These are phyloP conservation scores for Pseudachorutes palmiensis DNA, from an alignment of 1,140 invertebrate genomes.

Conservation along the genomic window DNA sequence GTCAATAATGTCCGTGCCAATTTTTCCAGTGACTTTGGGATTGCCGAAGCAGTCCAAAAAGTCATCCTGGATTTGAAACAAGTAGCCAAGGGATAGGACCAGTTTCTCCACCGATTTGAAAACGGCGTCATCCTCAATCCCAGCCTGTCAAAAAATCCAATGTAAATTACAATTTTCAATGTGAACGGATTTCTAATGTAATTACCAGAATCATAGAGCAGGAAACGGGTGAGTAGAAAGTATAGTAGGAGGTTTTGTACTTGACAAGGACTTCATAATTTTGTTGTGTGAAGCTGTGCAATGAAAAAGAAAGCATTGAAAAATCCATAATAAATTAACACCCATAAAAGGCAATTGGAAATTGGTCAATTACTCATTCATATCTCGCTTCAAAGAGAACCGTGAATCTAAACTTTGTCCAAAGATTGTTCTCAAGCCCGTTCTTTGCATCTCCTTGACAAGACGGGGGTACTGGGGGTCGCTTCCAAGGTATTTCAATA, in stretches of 20 bases:
- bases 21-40: constrained; percentile 52
- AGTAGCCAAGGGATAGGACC: constrained; percentile 84
- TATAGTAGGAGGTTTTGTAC: constrained; percentile 59
- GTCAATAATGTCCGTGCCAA: constrained; percentile 47
- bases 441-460: constrained; percentile 52
- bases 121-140: constrained; percentile 67
- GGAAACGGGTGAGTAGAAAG: constrained; percentile 54
- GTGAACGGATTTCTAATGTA: not conserved
- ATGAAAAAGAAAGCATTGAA: constrained; percentile 6
- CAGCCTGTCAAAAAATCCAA: constrained; percentile 28
- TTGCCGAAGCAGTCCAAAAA: constrained; percentile 56
- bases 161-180: not conserved
- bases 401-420: constrained; percentile 65
- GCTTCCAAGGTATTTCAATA: constrained; percentile 47
- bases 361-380: constrained; percentile 17
- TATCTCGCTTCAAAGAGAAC: constrained; percentile 42
- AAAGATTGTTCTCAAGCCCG: constrained; percentile 65
- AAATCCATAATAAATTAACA: not conserved
- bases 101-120: constrained; percentile 79
- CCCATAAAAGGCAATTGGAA: not conserved
- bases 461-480: constrained; percentile 49
- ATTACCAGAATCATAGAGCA: constrained; percentile 50
- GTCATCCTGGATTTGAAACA: constrained; percentile 84
- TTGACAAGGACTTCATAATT: constrained; percentile 52
- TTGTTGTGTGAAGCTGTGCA: constrained; percentile 2